These are phyloP conservation scores for Tor tambroides DNA, from an alignment of 2,113 vertebrate genomes.

Conservation along the genomic window DNA sequence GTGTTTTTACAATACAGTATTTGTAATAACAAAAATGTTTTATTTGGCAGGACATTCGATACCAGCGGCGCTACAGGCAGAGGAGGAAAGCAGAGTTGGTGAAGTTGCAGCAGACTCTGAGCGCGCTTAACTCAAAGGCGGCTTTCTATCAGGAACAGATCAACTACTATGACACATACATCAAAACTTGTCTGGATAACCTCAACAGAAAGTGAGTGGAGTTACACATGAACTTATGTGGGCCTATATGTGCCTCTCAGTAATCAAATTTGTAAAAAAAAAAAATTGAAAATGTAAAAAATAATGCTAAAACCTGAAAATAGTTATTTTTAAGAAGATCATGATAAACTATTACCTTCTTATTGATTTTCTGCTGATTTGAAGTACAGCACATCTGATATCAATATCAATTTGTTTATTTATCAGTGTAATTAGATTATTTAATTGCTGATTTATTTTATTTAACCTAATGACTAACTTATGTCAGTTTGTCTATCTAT, in stretches of 20 bases:
- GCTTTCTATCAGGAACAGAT: conserved; percentile 94
- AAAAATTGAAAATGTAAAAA: background rate
- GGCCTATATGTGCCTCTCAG: background rate
- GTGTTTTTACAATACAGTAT: background rate
- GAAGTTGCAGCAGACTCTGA: conserved; percentile 93
- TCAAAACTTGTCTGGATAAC: conserved; percentile 97
- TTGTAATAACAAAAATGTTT: conserved; percentile 4
- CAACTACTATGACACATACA: conserved; percentile 97
- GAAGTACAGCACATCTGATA: background rate
- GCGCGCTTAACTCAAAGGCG: conserved; percentile 92
- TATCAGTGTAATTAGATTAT: background rate
- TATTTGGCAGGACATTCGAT: conserved; percentile 88
- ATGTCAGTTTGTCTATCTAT: background rate
- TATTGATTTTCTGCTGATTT: background rate
- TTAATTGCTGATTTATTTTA: background rate
- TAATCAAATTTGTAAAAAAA: background rate
- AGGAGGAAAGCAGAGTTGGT: conserved; percentile 92
- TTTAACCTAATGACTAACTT: background rate
- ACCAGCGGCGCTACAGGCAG: conserved; percentile 93
- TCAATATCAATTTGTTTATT: background rate
- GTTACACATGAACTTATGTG: background rate
- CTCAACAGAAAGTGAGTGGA: conserved; percentile 89
- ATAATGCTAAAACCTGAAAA: background rate
- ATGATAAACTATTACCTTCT: background rate
- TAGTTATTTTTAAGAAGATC: background rate